Conservation (phyloP, 1,140 invertebrate genomes). For the Berghia stephanieae region DNA sequence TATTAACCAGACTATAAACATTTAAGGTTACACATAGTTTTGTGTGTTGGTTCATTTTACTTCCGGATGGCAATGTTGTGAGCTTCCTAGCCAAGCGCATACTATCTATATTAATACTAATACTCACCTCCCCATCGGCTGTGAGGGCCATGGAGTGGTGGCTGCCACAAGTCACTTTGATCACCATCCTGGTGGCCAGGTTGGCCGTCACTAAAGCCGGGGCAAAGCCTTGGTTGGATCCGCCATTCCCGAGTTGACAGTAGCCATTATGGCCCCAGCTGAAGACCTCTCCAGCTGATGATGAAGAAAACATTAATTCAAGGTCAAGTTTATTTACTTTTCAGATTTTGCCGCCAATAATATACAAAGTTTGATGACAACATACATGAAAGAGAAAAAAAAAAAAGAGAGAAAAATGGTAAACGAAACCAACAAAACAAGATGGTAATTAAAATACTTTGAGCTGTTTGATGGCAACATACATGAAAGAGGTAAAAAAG, state of each 20-base stretch:
- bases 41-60: too few species aligned
- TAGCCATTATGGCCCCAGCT: constrained; percentile 78
- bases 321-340: background rate
- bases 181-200: constrained; percentile 69
- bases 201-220: constrained; percentile 69
- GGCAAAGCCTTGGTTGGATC: constrained; percentile 70
- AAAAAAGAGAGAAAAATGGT: too few species aligned
- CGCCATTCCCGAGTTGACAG: constrained; percentile 73
- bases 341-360: background rate
- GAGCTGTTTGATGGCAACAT: too few species aligned
- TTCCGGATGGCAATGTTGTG: too few species aligned
- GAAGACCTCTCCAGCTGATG: constrained; percentile 72
- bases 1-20: too few species aligned
- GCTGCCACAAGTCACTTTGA: constrained; percentile 73
- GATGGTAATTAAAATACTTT: too few species aligned
- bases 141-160: constrained; percentile 75
- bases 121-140: constrained; percentile 72
- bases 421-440: too few species aligned
- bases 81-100: too few species aligned
- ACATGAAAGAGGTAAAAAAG: background rate
- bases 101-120: too few species aligned
- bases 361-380: too few species aligned
- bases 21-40: too few species aligned
- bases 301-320: constrained; percentile 5
- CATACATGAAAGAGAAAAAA: too few species aligned